Percentiles rank a stretch among this genome's conserved stretches.
phyloP scores from a whole-genome alignment of 2,797 vertebrate genomes.

The Scarus forsteni region DNA sequence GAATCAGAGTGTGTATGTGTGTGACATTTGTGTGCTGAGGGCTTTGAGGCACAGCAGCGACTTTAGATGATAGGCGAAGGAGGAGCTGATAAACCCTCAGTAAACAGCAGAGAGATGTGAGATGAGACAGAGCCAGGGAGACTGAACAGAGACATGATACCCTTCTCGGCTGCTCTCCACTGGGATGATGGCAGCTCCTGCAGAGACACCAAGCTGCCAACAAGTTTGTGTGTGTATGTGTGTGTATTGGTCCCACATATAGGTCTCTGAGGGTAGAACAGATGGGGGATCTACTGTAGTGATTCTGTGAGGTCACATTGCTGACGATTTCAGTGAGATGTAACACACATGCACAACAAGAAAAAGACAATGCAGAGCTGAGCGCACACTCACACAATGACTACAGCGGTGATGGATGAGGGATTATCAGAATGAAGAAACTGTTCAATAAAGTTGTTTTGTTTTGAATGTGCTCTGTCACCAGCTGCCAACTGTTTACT shows the following conservation, averaged over 20 bases:
- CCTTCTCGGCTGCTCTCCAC: constrained; percentile 68
- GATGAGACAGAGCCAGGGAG: constrained; percentile 30
- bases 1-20: constrained; percentile 24
- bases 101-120: constrained; percentile 57
- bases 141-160: constrained; percentile 59
- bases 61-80: constrained; percentile 47
- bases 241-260: constrained; percentile 19
- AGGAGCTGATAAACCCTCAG: constrained; percentile 64
- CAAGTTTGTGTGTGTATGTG: constrained; percentile 37
- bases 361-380: constrained; percentile 30
- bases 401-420: constrained; percentile 64
- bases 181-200: constrained; percentile 77
- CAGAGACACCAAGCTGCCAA: constrained; percentile 75
- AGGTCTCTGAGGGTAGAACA: constrained; percentile 74
- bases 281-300: constrained; percentile 78
- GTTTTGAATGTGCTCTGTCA: constrained; percentile 65
- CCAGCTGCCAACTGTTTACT: constrained; percentile 66
- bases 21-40: constrained; percentile 20
- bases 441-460: constrained; percentile 74
- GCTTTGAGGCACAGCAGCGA: constrained; percentile 48
- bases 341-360: constrained; percentile 16
- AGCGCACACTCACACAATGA: constrained; percentile 10
- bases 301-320: constrained; percentile 76
- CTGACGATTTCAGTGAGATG: constrained; percentile 61
- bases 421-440: constrained; percentile 59